Evolutionary conservation across 2,888 invertebrate genomes (phyloP).

Genomic region (Drosophila incognita): DNA sequence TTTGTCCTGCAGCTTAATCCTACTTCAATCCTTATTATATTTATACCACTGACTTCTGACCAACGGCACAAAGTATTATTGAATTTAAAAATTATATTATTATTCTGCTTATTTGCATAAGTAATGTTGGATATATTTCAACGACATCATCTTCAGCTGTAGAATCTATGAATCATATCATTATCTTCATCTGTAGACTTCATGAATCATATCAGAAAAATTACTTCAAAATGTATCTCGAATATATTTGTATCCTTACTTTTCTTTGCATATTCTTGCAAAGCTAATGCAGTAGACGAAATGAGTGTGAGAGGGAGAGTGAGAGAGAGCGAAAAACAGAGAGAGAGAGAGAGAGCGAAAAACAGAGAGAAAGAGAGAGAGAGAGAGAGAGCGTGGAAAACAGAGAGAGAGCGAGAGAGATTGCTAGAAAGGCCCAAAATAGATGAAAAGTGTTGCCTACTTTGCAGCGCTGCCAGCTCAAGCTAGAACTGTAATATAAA

Average conservation of each 20-base stretch:
- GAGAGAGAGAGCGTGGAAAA: neutral
- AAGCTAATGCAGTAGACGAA: neutral
- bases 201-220: neutral
- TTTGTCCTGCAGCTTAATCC: neutral
- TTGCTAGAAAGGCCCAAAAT: neutral
- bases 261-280: neutral
- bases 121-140: neutral
- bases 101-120: neutral
- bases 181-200: no score
- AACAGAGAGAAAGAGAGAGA: no score
- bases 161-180: neutral
- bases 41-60: neutral
- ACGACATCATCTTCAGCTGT: neutral
- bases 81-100: neutral
- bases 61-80: neutral
- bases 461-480: constrained; percentile 39
- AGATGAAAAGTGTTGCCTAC: constrained; percentile 46
- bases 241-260: neutral
- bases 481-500: constrained; percentile 15
- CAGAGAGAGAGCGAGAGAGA: neutral
- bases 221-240: neutral
- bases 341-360: no score
- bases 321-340: no score
- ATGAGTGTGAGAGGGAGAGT: no score
- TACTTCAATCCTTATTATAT: no score